phyloP scores from a whole-genome alignment of 1,140 invertebrate genomes.

The Aphelenchoides fujianensis region DNA sequence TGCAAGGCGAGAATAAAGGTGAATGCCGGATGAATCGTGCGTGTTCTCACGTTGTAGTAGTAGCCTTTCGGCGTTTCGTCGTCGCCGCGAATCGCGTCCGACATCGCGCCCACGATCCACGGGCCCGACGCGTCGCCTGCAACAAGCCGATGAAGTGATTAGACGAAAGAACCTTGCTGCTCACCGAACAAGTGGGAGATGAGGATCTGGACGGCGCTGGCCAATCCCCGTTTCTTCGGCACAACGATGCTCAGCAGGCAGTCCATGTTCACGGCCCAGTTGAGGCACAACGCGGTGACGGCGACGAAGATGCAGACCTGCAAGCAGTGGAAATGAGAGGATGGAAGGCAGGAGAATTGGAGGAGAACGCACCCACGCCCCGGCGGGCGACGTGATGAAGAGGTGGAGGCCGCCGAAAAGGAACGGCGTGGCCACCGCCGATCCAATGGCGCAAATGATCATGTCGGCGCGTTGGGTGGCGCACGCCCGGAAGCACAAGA shows the following conservation, averaged over 20 bases:
- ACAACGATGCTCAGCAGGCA: constrained; percentile 73
- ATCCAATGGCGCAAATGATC: constrained; percentile 79
- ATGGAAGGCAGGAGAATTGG: too few relatives aligned
- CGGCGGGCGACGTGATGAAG: not conserved
- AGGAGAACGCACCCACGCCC: constrained; percentile 60
- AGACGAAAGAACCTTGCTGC: not conserved
- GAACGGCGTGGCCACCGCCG: constrained; percentile 77
- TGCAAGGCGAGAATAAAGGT: constrained; percentile 8
- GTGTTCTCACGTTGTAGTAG: constrained; percentile 9
- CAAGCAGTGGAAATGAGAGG: too few relatives aligned
- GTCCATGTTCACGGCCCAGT: constrained; percentile 96
- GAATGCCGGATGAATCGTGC: not conserved
- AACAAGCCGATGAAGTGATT: not conserved
- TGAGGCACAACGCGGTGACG: constrained; percentile 77
- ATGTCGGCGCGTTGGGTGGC: constrained; percentile 73
- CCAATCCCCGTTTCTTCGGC: constrained; percentile 82
- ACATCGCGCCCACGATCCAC: constrained; percentile 41
- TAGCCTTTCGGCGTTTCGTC: constrained; percentile 21
- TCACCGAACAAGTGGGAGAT: constrained; percentile 32
- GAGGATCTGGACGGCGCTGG: constrained; percentile 68
- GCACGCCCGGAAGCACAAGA: constrained; percentile 55
- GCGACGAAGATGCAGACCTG: constrained; percentile 66
- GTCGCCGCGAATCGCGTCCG: constrained; percentile 22
- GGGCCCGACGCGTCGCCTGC: constrained; percentile 44
- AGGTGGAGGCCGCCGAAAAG: constrained; percentile 65